Evolutionary conservation across 2,797 vertebrate species (phyloP).

Genomic region (Macrochelys suwanniensis): DNA sequence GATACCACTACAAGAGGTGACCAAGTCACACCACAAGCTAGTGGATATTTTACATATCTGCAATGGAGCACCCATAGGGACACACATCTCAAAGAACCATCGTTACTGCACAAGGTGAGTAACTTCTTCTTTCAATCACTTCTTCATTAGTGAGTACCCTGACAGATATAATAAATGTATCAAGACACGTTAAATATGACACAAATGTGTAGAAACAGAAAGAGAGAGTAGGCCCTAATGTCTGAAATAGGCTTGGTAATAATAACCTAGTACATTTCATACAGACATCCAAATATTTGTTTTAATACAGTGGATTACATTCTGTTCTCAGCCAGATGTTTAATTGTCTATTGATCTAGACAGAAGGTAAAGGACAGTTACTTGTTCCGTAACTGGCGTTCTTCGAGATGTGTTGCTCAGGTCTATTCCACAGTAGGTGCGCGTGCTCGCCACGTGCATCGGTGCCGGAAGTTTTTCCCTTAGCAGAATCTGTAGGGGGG

Average conservation of each 20-base stretch:
- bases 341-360: neutral
- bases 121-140: neutral
- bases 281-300: neutral
- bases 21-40: no score
- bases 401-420: no score
- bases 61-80: no score
- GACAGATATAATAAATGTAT: neutral
- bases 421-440: no score
- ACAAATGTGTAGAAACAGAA: neutral
- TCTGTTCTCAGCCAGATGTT: neutral
- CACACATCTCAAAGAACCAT: no score
- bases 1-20: no score
- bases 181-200: neutral
- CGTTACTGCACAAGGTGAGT: no score
- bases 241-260: neutral
- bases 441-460: no score
- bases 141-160: neutral
- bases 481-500: no score
- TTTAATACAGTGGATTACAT: neutral
- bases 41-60: no score
- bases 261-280: neutral
- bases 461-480: no score
- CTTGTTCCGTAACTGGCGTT: no score
- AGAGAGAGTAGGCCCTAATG: neutral
- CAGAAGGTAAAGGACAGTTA: neutral